A percentile compares a stretch with the other conserved stretches of the same genome.
Evolutionary conservation across 2,113 vertebrate species (phyloP).

Genomic region (Hippocampus comes): DNA sequence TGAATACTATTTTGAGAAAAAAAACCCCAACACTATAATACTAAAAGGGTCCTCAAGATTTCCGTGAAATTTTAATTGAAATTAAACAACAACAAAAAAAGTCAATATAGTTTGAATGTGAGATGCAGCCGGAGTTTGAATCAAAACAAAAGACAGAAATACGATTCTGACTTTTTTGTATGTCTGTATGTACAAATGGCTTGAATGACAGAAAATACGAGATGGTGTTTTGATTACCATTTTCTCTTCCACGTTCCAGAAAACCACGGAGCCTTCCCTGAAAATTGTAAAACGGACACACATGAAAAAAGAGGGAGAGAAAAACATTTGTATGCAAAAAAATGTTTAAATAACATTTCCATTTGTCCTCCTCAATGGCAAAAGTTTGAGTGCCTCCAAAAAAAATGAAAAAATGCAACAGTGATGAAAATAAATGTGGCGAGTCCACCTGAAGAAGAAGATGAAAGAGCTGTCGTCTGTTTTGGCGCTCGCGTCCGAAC

Average conservation of each 20-base stretch:
- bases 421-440: background rate
- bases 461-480: constrained; percentile 80
- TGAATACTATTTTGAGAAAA: too few species aligned
- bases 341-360: background rate
- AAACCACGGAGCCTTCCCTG: constrained; percentile 94
- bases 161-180: too few species aligned
- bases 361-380: background rate
- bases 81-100: too few species aligned
- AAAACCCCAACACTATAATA: too few species aligned
- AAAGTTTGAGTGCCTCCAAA: background rate
- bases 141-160: background rate
- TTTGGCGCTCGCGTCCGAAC: constrained; percentile 79
- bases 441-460: constrained; percentile 89
- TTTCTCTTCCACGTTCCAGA: constrained; percentile 96
- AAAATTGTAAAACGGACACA: constrained; percentile 18
- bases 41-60: too few species aligned
- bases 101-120: too few species aligned
- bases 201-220: background rate
- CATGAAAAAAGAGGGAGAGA: background rate
- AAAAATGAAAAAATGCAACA: background rate
- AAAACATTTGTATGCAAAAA: background rate
- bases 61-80: too few species aligned
- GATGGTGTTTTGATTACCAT: constrained; percentile 76
- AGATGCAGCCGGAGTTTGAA: too few species aligned
- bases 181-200: background rate